Evolutionary conservation across 2,888 invertebrate genomes (phyloP), one percentile per base, ranked within the genome.

Genomic region (Margaritifera margaritifera): DNA sequence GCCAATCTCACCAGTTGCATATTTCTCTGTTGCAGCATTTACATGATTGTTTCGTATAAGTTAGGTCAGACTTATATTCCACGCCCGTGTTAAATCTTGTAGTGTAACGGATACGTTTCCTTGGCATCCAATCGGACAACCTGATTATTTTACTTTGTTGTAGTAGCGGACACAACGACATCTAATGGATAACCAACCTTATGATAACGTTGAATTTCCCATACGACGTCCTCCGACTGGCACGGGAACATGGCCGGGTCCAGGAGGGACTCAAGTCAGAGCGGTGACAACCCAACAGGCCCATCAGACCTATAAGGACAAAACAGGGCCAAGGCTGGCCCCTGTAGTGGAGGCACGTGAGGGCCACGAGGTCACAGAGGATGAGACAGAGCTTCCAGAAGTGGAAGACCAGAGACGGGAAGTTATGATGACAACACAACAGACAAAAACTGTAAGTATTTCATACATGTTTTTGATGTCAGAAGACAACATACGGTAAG

Each of bases 121-220:
- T 15, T 42, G 42, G 11, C 42, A 42, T 42, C 15, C 42, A 42
- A 15, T 42, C 11, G 42, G 42, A 42, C 42, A 42, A 11, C 42
- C 11, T 8, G 42, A 42, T 42, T 42, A 42, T 15, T 42, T 2
- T 6, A 42, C 42, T 42, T 15, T 42, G n/a, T 3, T 15, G 42
- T 3, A 42, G 42, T 15, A 3, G 42, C 11, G 15, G 11, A 42
- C 11, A 42, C 2, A 42, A 42, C 3, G 11, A 42, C 11, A 42
- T 42, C 11, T 66, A 52, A 80, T 84, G 72, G 84, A 84, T 74
- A 78, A 81, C 22, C 81, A 81, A 31, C 85, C 86, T 18, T 86
- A 86, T 65, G 86, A 86, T 73, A 86, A 86, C 70, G 86, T 86
- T 69, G 86, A 86, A 72, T 86, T 86, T 69, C 86, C 86, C 1